Percentiles rank a stretch among this genome's conserved stretches.
Evolutionary conservation across 1,140 invertebrate species (phyloP).

Genomic region (Trichonephila clavipes): DNA sequence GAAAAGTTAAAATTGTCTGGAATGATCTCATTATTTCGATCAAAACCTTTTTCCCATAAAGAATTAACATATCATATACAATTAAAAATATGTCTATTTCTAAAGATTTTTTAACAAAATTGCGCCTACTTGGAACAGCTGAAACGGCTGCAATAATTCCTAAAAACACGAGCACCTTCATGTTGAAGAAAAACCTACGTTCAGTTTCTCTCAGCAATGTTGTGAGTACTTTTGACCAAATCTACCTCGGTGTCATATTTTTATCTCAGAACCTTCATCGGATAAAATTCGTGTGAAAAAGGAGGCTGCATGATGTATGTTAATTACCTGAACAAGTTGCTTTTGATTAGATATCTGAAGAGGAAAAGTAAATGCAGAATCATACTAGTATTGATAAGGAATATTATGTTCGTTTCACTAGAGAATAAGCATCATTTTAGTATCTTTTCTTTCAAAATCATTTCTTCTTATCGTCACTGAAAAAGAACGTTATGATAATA

Average conservation of each 20-base stretch:
- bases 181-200: not conserved
- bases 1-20: too few relatives aligned
- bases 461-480: not conserved
- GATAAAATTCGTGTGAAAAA: not conserved
- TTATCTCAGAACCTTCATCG: not conserved
- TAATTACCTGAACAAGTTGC: not conserved
- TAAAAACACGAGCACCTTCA: not conserved
- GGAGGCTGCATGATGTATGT: not conserved
- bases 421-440: not conserved
- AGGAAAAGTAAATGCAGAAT: not conserved
- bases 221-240: not conserved
- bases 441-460: not conserved
- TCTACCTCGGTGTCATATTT: not conserved
- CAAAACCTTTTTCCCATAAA: too few relatives aligned
- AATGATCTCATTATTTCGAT: too few relatives aligned
- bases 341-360: not conserved
- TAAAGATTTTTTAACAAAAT: not conserved
- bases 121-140: not conserved
- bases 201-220: not conserved
- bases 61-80: too few relatives aligned
- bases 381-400: not conserved
- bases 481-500: too few relatives aligned
- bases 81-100: not conserved
- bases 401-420: not conserved
- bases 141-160: constrained; percentile 2